Evolutionary conservation across 2,113 vertebrate genomes (phyloP), one percentile per base, ranked within the genome.

Genomic region (Perccottus glenii): DNA sequence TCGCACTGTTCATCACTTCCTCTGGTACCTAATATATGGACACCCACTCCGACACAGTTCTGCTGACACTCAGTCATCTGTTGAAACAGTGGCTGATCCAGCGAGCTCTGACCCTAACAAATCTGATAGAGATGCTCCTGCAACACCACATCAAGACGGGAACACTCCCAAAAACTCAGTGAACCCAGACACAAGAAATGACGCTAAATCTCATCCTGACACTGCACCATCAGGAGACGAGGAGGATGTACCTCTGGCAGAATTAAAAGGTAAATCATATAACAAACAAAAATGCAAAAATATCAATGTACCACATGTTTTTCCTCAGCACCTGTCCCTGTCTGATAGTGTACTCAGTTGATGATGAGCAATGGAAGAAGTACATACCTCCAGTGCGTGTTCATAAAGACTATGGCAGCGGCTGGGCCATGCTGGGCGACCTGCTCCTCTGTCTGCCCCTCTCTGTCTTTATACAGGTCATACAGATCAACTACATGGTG

Each of bases 401-500:
- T 0, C 96, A 95, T 80, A 85, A 92, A 42, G 96, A 95, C 27
- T 96, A 91, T 8, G 91, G 92, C 5, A 77, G 70, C 0, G 96
- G 97, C 60, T 99, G 97, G 96, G 95, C 94, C 3, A 93, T 96
- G 0, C 90, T 96, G 56, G 94, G 95, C 5, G 96, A 98, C 85
- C 75, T 97, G 8, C 93, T 99, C 3, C 93, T 98, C 75, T 96
- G 94, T 64, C 51, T 99, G 78, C 98, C 97, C 0, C 95, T 99
- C 48, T 99, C 96, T 3, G 15, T 98, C 82, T 98, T 96, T 52
- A 49, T 97, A 38, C 95, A 99, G 88, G 87, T 98, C 51, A 91
- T 95, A 1, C 97, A 98, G 93, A 92, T 98, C 82, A 98, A 94
- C 87, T 97, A 96, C 79, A 93, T 95, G 95, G 98, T 99, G 91